Conservation (phyloP, 2,113 vertebrate genomes). For the Syrmaticus mikado region DNA sequence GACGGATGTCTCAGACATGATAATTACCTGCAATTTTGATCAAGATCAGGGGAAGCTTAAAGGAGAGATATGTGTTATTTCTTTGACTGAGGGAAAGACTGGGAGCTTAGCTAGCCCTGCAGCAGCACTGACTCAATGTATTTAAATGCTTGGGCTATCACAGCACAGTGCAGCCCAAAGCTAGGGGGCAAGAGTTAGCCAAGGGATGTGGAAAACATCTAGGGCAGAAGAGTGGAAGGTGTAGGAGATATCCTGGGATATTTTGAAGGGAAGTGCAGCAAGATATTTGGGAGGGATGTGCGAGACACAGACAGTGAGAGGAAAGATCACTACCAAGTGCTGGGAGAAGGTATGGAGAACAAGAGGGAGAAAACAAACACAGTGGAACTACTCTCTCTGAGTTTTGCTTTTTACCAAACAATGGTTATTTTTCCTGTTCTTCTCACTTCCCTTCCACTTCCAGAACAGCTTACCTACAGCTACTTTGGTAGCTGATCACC, state of each 20-base stretch:
- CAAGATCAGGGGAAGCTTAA: neutral
- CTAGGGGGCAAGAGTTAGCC: neutral
- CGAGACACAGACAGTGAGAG: neutral
- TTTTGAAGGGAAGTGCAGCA: neutral
- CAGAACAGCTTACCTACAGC: neutral
- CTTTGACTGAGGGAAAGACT: neutral
- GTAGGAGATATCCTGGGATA: neutral
- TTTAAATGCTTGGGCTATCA: neutral
- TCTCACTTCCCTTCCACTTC: neutral
- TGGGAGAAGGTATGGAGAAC: neutral
- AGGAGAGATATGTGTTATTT: neutral
- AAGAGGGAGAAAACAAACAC: neutral
- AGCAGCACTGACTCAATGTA: accelerated
- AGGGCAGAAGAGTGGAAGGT: neutral
- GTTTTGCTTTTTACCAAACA: neutral
- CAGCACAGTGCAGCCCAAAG: accelerated
- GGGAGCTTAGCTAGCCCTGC: neutral
- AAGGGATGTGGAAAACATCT: neutral
- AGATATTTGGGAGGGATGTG: neutral
- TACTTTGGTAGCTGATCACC: neutral
- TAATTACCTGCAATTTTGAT: neutral
- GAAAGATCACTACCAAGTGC: neutral
- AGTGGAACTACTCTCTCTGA: neutral
- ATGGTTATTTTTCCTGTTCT: neutral
- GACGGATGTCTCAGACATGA: neutral